Evolutionary conservation across 1,140 invertebrate genomes (phyloP).

Genomic region (Leguminivora glycinivorella): DNA sequence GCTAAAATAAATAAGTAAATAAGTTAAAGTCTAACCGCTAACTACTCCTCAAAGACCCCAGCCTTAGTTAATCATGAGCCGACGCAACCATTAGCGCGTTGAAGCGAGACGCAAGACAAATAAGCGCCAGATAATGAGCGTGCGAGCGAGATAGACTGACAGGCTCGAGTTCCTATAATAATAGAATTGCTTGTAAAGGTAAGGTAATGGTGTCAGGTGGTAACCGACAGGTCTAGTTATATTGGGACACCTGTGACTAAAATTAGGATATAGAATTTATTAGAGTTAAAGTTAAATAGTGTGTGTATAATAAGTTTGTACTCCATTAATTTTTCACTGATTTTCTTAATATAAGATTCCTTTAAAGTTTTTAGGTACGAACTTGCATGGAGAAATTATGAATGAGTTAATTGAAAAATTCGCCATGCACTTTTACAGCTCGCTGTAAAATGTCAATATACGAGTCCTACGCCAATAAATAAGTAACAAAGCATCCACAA

Average conservation of each 20-base stretch:
- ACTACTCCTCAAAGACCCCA: background rate
- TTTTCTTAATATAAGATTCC: too few species aligned
- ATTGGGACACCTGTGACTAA: background rate
- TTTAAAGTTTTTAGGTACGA: too few species aligned
- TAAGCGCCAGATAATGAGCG: conserved; percentile 10
- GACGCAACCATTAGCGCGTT: conserved; percentile 16
- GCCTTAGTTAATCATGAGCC: conserved; percentile 13
- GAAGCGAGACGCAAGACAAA: conserved; percentile 21
- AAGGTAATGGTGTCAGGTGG: conserved; percentile 8
- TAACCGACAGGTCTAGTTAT: background rate
- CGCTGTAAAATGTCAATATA: too few species aligned
- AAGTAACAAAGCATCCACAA: too few species aligned
- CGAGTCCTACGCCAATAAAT: too few species aligned
- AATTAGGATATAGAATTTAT: background rate
- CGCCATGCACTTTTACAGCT: too few species aligned
- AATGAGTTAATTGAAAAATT: too few species aligned
- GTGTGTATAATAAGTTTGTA: too few species aligned
- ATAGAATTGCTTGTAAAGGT: conserved; percentile 17
- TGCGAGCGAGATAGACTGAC: conserved; percentile 9
- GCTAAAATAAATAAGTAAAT: too few species aligned
- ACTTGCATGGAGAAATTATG: too few species aligned
- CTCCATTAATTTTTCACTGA: too few species aligned
- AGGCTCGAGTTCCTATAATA: conserved; percentile 7
- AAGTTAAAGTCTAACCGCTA: background rate
- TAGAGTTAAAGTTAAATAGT: too few species aligned